Percentiles rank a stretch among this genome's conserved stretches.
Conservation (phyloP, 1,140 invertebrate genomes). For the Euura saliciscinereae region DNA sequence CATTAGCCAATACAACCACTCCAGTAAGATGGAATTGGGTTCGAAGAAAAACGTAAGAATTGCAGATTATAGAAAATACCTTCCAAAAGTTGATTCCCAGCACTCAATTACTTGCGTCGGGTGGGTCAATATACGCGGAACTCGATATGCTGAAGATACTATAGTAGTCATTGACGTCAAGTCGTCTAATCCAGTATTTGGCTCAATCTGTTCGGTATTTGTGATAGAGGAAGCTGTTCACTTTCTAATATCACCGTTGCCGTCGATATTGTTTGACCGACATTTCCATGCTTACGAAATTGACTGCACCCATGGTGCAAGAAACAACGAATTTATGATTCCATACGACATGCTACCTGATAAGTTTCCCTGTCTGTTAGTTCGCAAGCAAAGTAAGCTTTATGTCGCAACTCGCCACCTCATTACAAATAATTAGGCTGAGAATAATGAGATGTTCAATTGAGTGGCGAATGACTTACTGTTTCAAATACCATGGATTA, state of each 20-base stretch:
- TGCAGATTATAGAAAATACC: neutral
- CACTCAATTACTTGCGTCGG: neutral
- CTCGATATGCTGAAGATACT: neutral
- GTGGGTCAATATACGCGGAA: neutral
- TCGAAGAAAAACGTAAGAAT: neutral
- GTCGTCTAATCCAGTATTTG: neutral
- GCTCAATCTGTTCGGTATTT: neutral
- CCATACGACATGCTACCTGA: neutral
- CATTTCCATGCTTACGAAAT: neutral
- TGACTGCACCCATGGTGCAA: neutral
- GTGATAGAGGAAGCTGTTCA: neutral
- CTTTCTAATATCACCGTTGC: neutral
- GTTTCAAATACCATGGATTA: neutral
- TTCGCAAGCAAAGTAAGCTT: neutral
- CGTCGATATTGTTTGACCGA: neutral
- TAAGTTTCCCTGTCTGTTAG: neutral
- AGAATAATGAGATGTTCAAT: neutral
- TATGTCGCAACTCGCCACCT: neutral
- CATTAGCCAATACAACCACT: neutral
- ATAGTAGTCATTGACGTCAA: neutral
- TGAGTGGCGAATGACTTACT: neutral
- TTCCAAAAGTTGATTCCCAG: neutral
- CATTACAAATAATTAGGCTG: neutral
- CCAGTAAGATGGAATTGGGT: neutral
- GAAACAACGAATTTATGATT: neutral